Evolutionary conservation across 2,888 invertebrate genomes (phyloP), one percentile per base, ranked within the genome.

Genomic region (Coelopa pilipes): DNA sequence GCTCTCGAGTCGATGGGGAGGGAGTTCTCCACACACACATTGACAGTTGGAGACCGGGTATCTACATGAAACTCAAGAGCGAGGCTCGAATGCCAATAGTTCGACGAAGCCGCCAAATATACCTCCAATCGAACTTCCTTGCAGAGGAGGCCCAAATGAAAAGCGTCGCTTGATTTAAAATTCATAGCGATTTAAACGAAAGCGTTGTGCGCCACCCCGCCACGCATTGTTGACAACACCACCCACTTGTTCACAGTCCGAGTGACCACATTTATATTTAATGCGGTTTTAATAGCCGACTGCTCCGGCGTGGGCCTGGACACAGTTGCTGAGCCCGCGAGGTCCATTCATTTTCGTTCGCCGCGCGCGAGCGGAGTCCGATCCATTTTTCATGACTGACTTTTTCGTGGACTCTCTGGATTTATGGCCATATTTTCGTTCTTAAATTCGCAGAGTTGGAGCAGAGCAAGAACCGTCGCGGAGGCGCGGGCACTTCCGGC

Each of bases 401-500:
- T 21, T 60, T 62, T 62, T 62, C 24, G 15, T 12, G 15, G 34
- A 50, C 10, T 12, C n/a, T 11, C 15, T 24, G 17, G 24, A 66
- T 66, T 66, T 46, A 47, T 47, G 66, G 34, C 15, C 19, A 17
- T 66, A 15, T 50, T 66, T 7, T 34, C 34, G 34, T 34, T 34
- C 34, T 34, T 62, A 7, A 45, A 24, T 15, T 3, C n/a, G 34
- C 74, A 86, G 87, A 87, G 70, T 73, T 84, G 65, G 85, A 87
- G 74, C 85, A 86, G 74, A 81, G 79, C 46, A 87, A 88, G 79
- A 84, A 82, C 75, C 84, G 87, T 12, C 89, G 91, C 2, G 89
- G 89, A 76, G 90, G 89, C 75, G 90, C 89, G 0, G 90, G 90
- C 75, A 90, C 90, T 5, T 83, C 90, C 75, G 91, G 91, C 59